These are phyloP conservation scores for Petrolisthes cinctipes DNA, from an alignment of 2,888 invertebrate species.

Conservation along the genomic window DNA sequence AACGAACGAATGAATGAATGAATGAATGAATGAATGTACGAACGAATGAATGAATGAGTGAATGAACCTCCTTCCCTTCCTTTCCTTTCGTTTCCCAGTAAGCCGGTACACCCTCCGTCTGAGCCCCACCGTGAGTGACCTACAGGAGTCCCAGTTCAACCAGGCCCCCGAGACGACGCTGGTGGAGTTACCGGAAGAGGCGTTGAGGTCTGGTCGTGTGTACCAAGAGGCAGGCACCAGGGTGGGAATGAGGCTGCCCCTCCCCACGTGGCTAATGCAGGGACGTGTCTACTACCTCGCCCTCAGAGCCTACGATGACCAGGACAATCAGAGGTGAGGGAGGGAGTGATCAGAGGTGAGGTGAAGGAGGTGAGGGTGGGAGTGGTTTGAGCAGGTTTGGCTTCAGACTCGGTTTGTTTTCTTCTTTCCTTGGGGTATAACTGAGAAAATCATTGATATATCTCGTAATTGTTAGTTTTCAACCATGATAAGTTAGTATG, in stretches of 20 bases:
- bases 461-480: background rate
- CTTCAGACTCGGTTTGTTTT: too few species aligned
- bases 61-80: background rate
- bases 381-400: too few species aligned
- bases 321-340: slow-evolving; percentile 24
- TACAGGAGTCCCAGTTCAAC: slow-evolving; percentile 40
- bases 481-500: background rate
- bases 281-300: slow-evolving; percentile 39
- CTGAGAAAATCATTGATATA: too few species aligned
- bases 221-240: slow-evolving; percentile 40
- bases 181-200: slow-evolving; percentile 4
- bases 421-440: too few species aligned
- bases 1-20: too few species aligned
- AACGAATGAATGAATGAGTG: too few species aligned
- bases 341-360: background rate
- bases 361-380: background rate
- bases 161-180: slow-evolving; percentile 36
- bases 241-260: slow-evolving; percentile 29
- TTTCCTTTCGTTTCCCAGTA: background rate
- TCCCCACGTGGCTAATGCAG: background rate
- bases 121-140: slow-evolving; percentile 15
- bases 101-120: slow-evolving; percentile 41
- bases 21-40: too few species aligned
- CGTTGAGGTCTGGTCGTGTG: slow-evolving; percentile 11
- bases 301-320: slow-evolving; percentile 30